Base-by-base conservation (phyloP, 2,888 invertebrate species). In the Calliphora vomitoria region DNA sequence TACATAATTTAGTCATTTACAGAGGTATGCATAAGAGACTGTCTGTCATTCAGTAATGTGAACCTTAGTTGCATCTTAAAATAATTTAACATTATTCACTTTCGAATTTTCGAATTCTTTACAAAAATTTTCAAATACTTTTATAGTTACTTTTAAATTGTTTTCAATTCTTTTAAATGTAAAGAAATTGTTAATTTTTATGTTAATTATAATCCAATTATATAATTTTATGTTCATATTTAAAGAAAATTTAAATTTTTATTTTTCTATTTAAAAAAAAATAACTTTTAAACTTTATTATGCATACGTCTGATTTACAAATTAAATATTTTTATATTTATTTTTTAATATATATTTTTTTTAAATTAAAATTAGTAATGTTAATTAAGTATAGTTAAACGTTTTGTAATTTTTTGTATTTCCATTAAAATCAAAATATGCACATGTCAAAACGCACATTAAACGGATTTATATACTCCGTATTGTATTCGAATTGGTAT, bases 291-390 rank as follows among this genome's bases (percentile, higher is more conserved):
- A 50, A 44, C 8, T 4, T 44, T 44, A 11, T 50, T 50, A 50
- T 50, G 50, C 50, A 15, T 50, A 15, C 13, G 15, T 50, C 50
- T 50, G 15, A 50, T 50, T 50, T n/a, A 50, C 6, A n/a, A 50
- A 50, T 50, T 50, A n/a, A 50, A 50, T 50, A 50, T n/a, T 50
- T 50, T 50, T 50, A 50, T 50, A n/a, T 50, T 50, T 50, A 44
- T n/a, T 47, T 47, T 50, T 50, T n/a, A 50, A 1, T 50, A n/a
- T 44, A 35, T 44, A 0, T 50, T n/a, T 50, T 50, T n/a, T n/a
- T n/a, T n/a, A n/a, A n/a, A 50, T 50, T 50, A 5, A 50, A 50
- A n/a, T 5, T 50, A 13, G 4, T 50, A 50, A 50, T 50, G 6
- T 50, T 50, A 50, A 6, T 50, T 50, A 50, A 50, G 50, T 55